Evolutionary conservation across 2,888 invertebrate species (phyloP), one percentile per base, ranked within the genome.

Genomic region (Junonia oenone): DNA sequence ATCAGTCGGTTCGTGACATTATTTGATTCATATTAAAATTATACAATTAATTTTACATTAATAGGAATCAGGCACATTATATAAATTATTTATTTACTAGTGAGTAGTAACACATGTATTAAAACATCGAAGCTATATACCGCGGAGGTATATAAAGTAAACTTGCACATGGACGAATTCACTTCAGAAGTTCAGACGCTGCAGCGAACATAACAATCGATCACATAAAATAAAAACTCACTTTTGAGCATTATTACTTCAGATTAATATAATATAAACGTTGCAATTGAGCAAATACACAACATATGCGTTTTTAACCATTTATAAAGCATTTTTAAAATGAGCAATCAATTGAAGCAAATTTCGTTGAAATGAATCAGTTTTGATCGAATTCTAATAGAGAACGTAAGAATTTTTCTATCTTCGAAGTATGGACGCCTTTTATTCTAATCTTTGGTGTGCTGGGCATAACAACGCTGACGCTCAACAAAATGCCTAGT

Each of bases 11-110:
- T 83, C 82, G 79, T 81, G 90, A 89, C 85, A 80, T 76, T 78
- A 83, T 83, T 87, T 81, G 83, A 85, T 88, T 83, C 86, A 73
- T 82, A 83, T 80, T 82, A 83, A 79, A 76, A 81, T 71, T 82
- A 81, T 82, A 86, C 79, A 83, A 87, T 83, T 78, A 87, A 83
- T 81, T 81, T 78, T 86, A 89, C 76, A 84, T 79, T 87, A 88
- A 85, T 88, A 90, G 89, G 89, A 90, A 89, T 89, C 89, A 87
- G 89, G 86, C 88, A 87, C 85, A 85, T 85, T 81, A 81, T 73
- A 78, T 72, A 77, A 68, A 69, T 68, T 67, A 69, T 68, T 73
- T 83, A 86, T 78, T 69, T 66, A 75, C 80, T 83, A 85, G 72
- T 79, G 79, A 83, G 80, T 81, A 79, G 76, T 70, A 67, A 66